Base-by-base conservation (phyloP, 2,113 vertebrate species). In the Rhinolophus ferrumequinum region DNA sequence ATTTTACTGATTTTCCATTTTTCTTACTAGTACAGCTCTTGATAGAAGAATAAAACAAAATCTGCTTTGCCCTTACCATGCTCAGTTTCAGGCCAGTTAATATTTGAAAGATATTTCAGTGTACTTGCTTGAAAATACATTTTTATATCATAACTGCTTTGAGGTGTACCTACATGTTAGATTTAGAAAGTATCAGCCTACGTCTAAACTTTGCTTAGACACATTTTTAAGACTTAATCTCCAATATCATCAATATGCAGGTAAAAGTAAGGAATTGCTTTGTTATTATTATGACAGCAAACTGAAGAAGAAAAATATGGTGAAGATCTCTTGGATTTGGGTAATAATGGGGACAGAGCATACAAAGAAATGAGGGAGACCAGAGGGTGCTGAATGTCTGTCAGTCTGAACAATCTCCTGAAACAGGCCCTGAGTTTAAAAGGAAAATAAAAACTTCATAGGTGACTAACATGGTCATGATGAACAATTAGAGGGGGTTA, bases 401-500 rank as follows among this genome's bases (percentile, higher is more conserved):
- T 12, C 52, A 76, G 30, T 38, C 26, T 69, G 87, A 79, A 88
- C 62, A 95, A 96, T 97, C 69, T 33, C 0, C 2, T 13, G 41
- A 70, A 93, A 93, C 52, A 50, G 54, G 66, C 64, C 28, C 52
- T 97, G 95, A 85, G 60, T 41, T 54, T 47, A 30, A 97, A 85
- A 1, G 8, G 22, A 85, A 95, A 98, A 93, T 76, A 93, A 66
- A 93, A 93, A 15, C 82, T 97, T 95, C 38, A 24, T 33, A 60
- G 77, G 77, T 93, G 89, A 94, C 67, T 54, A 70, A 96, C 81
- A 54, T 56, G 69, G 76, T 30, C 38, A 41, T 73, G 93, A 67
- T 9, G 73, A 94, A 30, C 92, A 96, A 82, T 89, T 54, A 97
- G 76, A 90, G 50, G 64, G 97, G 84, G 96, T 54, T 64, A 97